A percentile compares a stretch with the other conserved stretches of the same genome.
Conservation (phyloP, 2,888 invertebrate species). For the Tridacna gigas region DNA sequence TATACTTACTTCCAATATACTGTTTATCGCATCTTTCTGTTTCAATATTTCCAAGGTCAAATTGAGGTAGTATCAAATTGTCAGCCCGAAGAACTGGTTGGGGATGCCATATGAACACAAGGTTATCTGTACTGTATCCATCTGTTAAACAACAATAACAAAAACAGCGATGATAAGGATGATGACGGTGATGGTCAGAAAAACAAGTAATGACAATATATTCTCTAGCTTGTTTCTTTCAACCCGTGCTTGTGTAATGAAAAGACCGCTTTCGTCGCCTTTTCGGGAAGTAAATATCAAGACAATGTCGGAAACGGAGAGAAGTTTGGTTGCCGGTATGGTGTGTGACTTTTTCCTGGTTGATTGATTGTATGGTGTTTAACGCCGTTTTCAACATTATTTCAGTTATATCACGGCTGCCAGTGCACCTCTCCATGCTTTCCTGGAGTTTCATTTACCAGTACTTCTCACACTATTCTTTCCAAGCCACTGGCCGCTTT, state of each 20-base stretch:
- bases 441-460: too few relatives aligned
- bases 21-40: conserved; percentile 55
- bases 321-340: too few relatives aligned
- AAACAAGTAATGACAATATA: too few relatives aligned
- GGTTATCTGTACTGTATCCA: conserved; percentile 69
- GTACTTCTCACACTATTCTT: too few relatives aligned
- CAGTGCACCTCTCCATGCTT: too few relatives aligned
- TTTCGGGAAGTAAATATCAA: too few relatives aligned
- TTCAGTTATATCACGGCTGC: neutral
- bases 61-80: conserved; percentile 70
- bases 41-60: conserved; percentile 51
- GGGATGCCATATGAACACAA: conserved; percentile 67
- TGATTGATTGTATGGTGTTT: neutral
- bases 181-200: too few relatives aligned
- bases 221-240: too few relatives aligned
- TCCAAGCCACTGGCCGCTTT: too few relatives aligned
- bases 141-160: conserved; percentile 59
- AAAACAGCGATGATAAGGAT: neutral
- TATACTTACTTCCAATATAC: conserved; percentile 59
- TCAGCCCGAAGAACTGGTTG: conserved; percentile 53
- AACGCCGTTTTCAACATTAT: neutral
- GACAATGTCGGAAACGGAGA: too few relatives aligned
- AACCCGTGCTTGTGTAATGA: too few relatives aligned
- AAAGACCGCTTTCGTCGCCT: too few relatives aligned
- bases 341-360: neutral